Evolutionary conservation across 2,888 invertebrate species (phyloP), one percentile per base, ranked within the genome.

Genomic region (Diplolepis rosae): DNA sequence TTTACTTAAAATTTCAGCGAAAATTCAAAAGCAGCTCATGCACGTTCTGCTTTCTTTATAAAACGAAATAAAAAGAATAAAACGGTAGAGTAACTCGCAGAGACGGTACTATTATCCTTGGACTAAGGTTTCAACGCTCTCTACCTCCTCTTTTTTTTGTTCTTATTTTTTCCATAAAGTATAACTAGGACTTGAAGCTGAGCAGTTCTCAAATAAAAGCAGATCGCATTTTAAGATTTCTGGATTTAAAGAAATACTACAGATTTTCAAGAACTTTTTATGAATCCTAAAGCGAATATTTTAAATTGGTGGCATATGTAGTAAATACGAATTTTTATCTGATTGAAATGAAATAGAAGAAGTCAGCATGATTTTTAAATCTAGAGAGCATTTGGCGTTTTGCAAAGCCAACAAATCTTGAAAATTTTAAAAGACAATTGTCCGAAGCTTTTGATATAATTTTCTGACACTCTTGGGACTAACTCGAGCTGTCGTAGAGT

Each of bases 81-180:
- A 22, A 39, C 7, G 13, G 39, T 5, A 2, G 11, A 28, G 28
- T 15, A 39, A 61, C n/a, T 61, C 13, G n/a, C n/a, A 35, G 35
- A 61, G 61, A 24, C n/a, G 61, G 39, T 61, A n/a, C n/a, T n/a
- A 61, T 61, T 39, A 61, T 61, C 61, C 22, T 61, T 35, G 7
- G 35, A 61, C 61, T 32, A 39, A 61, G 61, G 35, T 56, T 56
- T 32, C 32, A 13, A 18, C 56, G 15, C 13, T 35, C 39, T 61
- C 61, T 39, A 24, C 11, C 6, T 11, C 30, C 9, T 11, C 30
- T 9, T 51, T n/a, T 39, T 32, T 61, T 61, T 24, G 61, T 39
- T 61, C 24, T 35, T 39, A 24, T n/a, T 61, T 39, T 52, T 61
- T 61, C 35, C 35, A 22, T 24, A 39, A 61, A 39, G 35, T 24